These are phyloP conservation scores for Apaloderma vittatum DNA, from an alignment of 2,113 vertebrate species.

Conservation along the genomic window DNA sequence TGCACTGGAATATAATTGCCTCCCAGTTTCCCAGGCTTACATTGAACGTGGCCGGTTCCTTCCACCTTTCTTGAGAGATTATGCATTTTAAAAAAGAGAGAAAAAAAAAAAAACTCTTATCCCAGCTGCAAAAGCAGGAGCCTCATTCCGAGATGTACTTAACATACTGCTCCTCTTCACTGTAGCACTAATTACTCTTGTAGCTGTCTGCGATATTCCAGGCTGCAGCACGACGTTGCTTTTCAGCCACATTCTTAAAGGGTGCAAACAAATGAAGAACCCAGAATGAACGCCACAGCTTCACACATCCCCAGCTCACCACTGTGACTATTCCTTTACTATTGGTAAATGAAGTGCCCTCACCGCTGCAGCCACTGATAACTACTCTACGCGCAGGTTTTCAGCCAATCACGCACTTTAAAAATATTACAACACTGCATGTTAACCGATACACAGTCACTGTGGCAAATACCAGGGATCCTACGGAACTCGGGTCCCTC, in stretches of 20 bases:
- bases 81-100: not conserved
- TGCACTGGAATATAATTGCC: not conserved
- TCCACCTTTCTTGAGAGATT: not conserved
- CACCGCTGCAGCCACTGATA: not conserved
- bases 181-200: not conserved
- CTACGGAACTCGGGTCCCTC: not conserved
- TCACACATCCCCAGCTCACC: not conserved
- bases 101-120: not conserved
- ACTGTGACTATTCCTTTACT: too few relatives aligned
- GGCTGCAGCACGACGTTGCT: rapidly evolving
- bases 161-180: not conserved
- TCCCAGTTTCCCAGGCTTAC: not conserved
- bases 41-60: not conserved
- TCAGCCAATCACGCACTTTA: not conserved
- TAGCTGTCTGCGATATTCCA: not conserved
- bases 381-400: rapidly evolving
- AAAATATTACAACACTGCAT: not conserved
- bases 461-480: not conserved
- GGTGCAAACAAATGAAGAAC: not conserved
- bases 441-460: not conserved
- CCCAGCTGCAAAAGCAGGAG: not conserved
- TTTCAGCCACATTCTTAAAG: not conserved
- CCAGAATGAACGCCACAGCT: not conserved
- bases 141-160: not conserved
- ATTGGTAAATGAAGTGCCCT: not conserved